Percentiles rank a stretch among this genome's conserved stretches.
Evolutionary conservation across 2,888 invertebrate genomes (phyloP).

Genomic region (Oscheius sp.): DNA sequence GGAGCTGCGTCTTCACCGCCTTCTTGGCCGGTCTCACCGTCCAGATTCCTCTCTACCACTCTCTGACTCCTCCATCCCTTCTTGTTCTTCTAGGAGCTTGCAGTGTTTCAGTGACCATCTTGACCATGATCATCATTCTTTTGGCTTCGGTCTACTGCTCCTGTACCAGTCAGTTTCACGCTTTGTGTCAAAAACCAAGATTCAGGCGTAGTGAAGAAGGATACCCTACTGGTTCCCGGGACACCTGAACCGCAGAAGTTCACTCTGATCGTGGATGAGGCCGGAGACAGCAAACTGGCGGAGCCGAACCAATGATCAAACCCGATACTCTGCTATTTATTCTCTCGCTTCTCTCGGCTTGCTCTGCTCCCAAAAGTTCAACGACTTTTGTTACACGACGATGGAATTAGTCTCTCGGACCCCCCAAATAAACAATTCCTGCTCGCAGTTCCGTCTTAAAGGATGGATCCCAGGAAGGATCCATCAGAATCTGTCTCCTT

Average conservation of each 20-base stretch:
- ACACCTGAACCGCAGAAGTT: slow-evolving; percentile 49
- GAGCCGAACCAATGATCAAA: slow-evolving; percentile 20
- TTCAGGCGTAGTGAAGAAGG: slow-evolving; percentile 16
- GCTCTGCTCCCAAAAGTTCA: not conserved
- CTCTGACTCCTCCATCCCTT: slow-evolving; percentile 34
- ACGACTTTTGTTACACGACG: slow-evolving; percentile 11
- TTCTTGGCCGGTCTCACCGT: slow-evolving; percentile 63
- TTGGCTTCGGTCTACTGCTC: slow-evolving; percentile 52
- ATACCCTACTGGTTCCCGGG: slow-evolving; percentile 16
- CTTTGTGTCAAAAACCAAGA: no score
- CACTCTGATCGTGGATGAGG: slow-evolving; percentile 58
- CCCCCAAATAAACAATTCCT: slow-evolving; percentile 23
- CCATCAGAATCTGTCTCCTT: slow-evolving; percentile 7
- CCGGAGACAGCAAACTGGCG: slow-evolving; percentile 56
- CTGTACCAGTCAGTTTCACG: slow-evolving; percentile 39
- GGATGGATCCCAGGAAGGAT: no score
- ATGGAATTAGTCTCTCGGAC: slow-evolving; percentile 10
- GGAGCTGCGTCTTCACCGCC: slow-evolving; percentile 62
- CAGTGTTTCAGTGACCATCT: slow-evolving; percentile 39
- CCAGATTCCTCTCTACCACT: slow-evolving; percentile 28
- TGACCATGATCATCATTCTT: slow-evolving; percentile 52
- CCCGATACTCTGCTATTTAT: slow-evolving; percentile 4
- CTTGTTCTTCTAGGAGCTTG: slow-evolving; percentile 32
- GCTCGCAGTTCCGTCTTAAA: no score
- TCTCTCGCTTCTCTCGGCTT: not conserved